Evolutionary conservation across 1,140 invertebrate species (phyloP).

Genomic region (Dinothrombium tinctorium): DNA sequence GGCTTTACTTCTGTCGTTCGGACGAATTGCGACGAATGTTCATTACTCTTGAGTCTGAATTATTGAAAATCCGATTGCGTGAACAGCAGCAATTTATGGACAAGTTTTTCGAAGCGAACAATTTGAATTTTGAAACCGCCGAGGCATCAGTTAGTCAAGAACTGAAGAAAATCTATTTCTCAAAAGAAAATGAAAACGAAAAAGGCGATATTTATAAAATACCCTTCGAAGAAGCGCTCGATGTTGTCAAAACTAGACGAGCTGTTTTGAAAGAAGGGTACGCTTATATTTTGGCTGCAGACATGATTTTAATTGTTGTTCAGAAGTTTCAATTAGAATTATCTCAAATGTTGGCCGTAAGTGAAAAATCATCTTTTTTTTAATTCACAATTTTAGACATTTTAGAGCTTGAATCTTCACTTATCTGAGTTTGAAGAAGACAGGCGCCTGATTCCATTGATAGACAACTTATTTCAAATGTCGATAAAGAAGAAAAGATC

Average conservation of each 20-base stretch:
- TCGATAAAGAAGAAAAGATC: too few species aligned
- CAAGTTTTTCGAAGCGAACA: background rate
- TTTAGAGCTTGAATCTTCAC: conserved; percentile 21
- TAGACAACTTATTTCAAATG: too few species aligned
- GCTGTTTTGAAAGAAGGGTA: conserved; percentile 62
- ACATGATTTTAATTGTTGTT: conserved; percentile 56
- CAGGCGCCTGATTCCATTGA: conserved; percentile 33
- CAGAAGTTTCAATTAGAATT: conserved; percentile 47
- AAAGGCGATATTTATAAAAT: conserved; percentile 28
- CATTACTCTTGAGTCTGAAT: conserved; percentile 58
- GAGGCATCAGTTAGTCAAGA: background rate
- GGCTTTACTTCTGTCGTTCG: conserved; percentile 59
- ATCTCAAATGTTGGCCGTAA: conserved; percentile 37
- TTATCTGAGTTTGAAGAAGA: conserved; percentile 44
- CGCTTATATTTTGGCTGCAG: conserved; percentile 60
- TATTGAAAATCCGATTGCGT: conserved; percentile 60
- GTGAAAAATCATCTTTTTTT: conserved; percentile 12
- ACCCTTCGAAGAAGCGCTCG: conserved; percentile 59
- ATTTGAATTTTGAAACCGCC: background rate
- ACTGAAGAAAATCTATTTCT: background rate
- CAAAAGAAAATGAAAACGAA: background rate
- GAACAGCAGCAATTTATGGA: conserved; percentile 13
- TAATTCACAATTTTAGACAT: too few species aligned
- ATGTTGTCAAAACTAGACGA: conserved; percentile 49
- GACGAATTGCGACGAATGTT: conserved; percentile 73